These are phyloP conservation scores for Etheostoma spectabile DNA, from an alignment of 2,113 vertebrate genomes.

Conservation along the genomic window DNA sequence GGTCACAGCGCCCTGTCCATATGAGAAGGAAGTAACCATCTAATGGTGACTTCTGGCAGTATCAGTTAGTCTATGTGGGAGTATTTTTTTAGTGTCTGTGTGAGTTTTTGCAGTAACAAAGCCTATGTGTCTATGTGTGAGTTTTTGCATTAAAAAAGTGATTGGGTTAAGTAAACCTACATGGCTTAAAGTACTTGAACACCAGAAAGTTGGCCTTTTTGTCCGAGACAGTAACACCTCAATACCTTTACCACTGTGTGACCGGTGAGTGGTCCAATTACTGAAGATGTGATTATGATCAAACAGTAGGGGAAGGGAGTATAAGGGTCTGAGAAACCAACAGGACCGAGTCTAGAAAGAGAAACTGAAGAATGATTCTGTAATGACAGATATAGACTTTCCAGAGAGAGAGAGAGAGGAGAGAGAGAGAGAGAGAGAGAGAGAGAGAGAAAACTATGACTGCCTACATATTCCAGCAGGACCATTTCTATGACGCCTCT, in stretches of 20 bases:
- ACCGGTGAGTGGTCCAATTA: conserved; percentile 13
- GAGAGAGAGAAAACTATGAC: conserved; percentile 21
- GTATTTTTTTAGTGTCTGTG: not conserved
- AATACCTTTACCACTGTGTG: conserved; percentile 13
- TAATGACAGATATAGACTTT: conserved; percentile 43
- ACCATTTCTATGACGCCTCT: conserved; percentile 71
- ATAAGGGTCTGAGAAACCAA: not conserved
- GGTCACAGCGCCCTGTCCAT: not conserved
- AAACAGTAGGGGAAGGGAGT: not conserved
- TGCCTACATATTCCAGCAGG: conserved; percentile 70
- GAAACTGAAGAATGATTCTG: conserved; percentile 39
- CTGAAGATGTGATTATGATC: conserved; percentile 18
- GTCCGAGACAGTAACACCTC: no score
- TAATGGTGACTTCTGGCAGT: conserved; percentile 5
- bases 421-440: conserved; percentile 9
- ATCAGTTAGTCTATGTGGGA: not conserved
- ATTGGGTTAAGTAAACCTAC: no score
- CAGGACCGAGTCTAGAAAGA: conserved; percentile 49
- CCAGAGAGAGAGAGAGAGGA: conserved; percentile 1
- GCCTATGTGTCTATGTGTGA: no score
- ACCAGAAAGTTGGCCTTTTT: no score
- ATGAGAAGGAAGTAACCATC: not conserved
- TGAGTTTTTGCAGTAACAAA: not conserved
- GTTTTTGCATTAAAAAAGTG: no score
- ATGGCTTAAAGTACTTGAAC: no score